Evolutionary conservation across 2,797 vertebrate genomes (phyloP).

Genomic region (Mareca penelope): DNA sequence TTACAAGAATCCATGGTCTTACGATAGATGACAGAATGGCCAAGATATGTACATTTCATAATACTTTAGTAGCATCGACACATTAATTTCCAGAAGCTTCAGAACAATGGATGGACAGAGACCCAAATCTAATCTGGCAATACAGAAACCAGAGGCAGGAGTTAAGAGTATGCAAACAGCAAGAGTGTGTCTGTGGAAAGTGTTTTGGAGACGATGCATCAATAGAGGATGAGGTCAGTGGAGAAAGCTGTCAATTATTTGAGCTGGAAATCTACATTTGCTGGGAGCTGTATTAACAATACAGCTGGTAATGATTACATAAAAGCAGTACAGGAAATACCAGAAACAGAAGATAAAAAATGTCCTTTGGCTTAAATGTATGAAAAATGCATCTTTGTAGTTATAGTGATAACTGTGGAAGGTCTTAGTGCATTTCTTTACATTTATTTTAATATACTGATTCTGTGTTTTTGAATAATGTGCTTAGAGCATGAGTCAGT

Average conservation of each 20-base stretch:
- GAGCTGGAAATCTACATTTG: slow-evolving; percentile 56
- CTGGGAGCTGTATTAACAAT: slow-evolving; percentile 57
- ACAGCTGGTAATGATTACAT: slow-evolving; percentile 62
- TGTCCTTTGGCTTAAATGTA: slow-evolving; percentile 11
- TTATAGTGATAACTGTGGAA: background rate
- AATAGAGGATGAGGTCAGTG: slow-evolving; percentile 52
- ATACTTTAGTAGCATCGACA: background rate
- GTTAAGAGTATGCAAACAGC: background rate
- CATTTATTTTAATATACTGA: background rate
- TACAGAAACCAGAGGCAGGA: background rate
- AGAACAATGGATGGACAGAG: background rate
- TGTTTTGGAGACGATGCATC: slow-evolving; percentile 41
- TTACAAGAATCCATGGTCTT: background rate
- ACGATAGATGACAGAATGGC: background rate
- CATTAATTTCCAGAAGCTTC: background rate
- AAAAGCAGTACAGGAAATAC: slow-evolving; percentile 66
- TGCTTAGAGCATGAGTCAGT: background rate
- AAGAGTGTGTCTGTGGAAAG: slow-evolving; percentile 31
- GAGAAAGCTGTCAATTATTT: slow-evolving; percentile 65
- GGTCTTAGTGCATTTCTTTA: background rate
- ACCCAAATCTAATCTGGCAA: background rate
- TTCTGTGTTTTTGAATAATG: background rate
- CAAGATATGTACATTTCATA: background rate
- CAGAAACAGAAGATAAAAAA: slow-evolving; percentile 57
- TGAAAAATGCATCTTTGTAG: slow-evolving; percentile 25